These are phyloP conservation scores for Ceryle rudis DNA, from an alignment of 2,797 vertebrate genomes.

Conservation along the genomic window DNA sequence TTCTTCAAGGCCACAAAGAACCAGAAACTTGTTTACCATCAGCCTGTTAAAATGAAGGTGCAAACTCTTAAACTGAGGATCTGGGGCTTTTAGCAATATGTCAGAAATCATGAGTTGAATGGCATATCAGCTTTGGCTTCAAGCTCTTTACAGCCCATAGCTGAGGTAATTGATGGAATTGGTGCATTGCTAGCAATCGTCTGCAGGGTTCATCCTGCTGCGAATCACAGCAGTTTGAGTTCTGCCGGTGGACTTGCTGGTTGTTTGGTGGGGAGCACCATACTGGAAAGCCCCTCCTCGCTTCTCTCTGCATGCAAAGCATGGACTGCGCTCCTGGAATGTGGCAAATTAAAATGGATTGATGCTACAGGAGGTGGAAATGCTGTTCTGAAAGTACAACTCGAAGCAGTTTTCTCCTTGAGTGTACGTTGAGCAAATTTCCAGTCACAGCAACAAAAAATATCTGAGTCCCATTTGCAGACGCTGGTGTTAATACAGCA, in stretches of 20 bases:
- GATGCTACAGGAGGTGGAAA: not conserved
- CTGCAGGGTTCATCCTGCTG: not conserved
- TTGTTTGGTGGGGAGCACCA: not conserved
- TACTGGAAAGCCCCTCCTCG: not conserved
- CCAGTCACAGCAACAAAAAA: not conserved
- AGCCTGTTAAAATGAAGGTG: not conserved
- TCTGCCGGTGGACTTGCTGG: not conserved
- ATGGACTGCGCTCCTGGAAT: fast-evolving
- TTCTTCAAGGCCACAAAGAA: not conserved
- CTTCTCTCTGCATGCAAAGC: not conserved
- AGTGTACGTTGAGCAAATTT: not conserved
- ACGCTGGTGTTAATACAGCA: not conserved
- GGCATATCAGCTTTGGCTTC: not conserved
- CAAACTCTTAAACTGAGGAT: not conserved
- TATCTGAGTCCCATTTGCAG: constrained; percentile 17
- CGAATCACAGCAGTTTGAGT: not conserved
- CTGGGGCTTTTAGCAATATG: not conserved
- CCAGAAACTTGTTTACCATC: not conserved
- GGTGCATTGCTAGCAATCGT: not conserved
- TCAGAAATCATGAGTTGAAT: not conserved
- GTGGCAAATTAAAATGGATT: not conserved
- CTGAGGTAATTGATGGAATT: not conserved
- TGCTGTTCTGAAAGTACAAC: not conserved
- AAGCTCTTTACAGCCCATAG: not conserved
- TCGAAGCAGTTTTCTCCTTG: not conserved